Evolutionary conservation across 2,888 invertebrate genomes (phyloP).

Genomic region (Melanostoma scalare): DNA sequence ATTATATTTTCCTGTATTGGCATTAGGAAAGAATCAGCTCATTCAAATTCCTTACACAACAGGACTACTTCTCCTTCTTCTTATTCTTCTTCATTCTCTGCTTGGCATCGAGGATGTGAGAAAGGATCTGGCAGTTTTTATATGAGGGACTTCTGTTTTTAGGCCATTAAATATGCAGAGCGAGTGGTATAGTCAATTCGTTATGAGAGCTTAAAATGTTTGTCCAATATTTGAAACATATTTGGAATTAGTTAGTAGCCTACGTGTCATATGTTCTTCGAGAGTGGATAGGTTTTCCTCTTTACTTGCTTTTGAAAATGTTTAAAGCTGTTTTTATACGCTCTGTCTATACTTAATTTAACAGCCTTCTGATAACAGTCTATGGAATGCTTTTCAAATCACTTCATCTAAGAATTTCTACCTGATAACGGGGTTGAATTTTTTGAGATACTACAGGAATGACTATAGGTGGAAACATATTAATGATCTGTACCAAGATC

Average conservation of each 20-base stretch:
- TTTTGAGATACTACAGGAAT: too few relatives aligned
- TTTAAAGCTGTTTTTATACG: too few relatives aligned
- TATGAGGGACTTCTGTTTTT: constrained; percentile 8
- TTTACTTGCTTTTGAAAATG: too few relatives aligned
- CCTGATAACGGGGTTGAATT: too few relatives aligned
- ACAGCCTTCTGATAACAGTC: too few relatives aligned
- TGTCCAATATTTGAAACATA: constrained; percentile 34
- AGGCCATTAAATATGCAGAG: constrained; percentile 37
- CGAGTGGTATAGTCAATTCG: constrained; percentile 46
- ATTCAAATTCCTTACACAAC: constrained; percentile 59
- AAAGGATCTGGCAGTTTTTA: constrained; percentile 22
- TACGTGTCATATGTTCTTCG: background rate
- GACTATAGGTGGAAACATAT: too few relatives aligned
- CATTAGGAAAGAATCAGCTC: constrained; percentile 17
- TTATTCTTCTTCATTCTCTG: constrained; percentile 1
- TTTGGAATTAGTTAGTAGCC: constrained; percentile 24
- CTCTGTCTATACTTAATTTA: too few relatives aligned
- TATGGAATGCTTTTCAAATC: too few relatives aligned
- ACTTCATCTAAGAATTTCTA: too few relatives aligned
- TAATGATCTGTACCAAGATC: too few relatives aligned
- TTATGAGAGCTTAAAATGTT: constrained; percentile 57
- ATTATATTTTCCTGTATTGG: constrained; percentile 1
- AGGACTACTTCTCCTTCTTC: constrained; percentile 10
- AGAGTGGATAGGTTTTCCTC: too few relatives aligned
- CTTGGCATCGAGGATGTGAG: constrained; percentile 18